phyloP scores from a whole-genome alignment of 1,140 invertebrate species.

The Drosophila novamexicana region DNA sequence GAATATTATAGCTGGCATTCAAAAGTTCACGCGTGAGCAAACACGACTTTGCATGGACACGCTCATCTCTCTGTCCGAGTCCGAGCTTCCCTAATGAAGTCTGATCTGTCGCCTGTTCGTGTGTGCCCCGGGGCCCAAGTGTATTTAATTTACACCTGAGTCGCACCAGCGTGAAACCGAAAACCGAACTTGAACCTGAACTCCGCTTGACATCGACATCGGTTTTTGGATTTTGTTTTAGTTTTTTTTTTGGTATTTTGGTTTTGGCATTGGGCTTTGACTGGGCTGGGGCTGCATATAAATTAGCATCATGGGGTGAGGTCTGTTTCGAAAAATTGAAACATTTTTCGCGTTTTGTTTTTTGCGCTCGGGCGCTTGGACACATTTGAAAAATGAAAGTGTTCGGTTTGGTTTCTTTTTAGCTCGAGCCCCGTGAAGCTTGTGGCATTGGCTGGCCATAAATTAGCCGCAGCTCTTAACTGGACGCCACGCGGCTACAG shows the following conservation, averaged over 20 bases:
- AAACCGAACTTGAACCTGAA: conserved; percentile 79
- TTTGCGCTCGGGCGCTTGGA: conserved; percentile 18
- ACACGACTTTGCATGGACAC: background rate
- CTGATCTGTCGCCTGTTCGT: conserved; percentile 65
- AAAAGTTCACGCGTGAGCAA: conserved; percentile 11
- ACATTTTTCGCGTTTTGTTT: conserved; percentile 62
- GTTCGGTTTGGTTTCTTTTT: conserved; percentile 72
- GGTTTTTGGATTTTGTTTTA: conserved; percentile 26
- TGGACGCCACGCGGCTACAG: conserved; percentile 53
- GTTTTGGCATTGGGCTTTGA: conserved; percentile 19
- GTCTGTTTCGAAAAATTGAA: conserved; percentile 45
- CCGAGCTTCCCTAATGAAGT: conserved; percentile 63
- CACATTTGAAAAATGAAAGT: conserved; percentile 76
- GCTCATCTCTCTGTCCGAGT: conserved; percentile 22
- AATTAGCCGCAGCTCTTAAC: conserved; percentile 67
- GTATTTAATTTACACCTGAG: conserved; percentile 82
- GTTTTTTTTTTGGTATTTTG: conserved; percentile 26
- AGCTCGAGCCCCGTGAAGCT: conserved; percentile 54
- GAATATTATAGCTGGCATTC: too few relatives aligned
- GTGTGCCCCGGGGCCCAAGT: conserved; percentile 34
- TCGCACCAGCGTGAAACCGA: conserved; percentile 58
- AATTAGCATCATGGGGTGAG: conserved; percentile 82
- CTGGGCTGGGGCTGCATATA: conserved; percentile 62
- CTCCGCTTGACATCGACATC: conserved; percentile 47
- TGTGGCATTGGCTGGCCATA: conserved; percentile 78